Evolutionary conservation across 2,797 vertebrate genomes (phyloP), one percentile per base, ranked within the genome.

Genomic region (Botia almorhae): DNA sequence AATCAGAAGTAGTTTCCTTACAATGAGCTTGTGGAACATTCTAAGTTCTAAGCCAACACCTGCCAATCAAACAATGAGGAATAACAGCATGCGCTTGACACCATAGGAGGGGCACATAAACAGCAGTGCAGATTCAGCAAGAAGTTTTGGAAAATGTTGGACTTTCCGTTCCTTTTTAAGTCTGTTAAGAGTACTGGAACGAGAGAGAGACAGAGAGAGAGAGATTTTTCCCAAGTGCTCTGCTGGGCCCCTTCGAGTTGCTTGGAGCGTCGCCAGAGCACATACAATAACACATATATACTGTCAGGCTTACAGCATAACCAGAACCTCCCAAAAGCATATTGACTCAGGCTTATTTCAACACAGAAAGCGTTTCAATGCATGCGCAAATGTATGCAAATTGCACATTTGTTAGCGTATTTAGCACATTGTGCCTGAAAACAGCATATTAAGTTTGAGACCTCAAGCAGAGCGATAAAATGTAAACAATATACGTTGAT

Each of bases 211-310:
- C 8, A 23, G 11, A 26, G 33, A 5, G 33, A 33, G 4, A 64
- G 33, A 56, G 53, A 16, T 76, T 74, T 70, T 76, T 72, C 76
- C 46, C 55, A 67, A 76, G 64, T 65, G 46, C 39, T 60, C 53
- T 82, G 67, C 77, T 82, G 82, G 82, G 85, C 82, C 85, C 58
- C 85, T 81, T 74, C 14, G 74, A 60, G 74, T 74, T 17, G 60
- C 80, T 81, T 84, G 82, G 82, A 82, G 33, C 65, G 46, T 50
- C 21, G 83, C 86, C 84, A 84, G 78, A 82, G 81, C 64, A 67
- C 58, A 76, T 51, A 48, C 53, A 70, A 26, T 12, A 60, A 60
- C 39, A 79, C 60, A 82, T 77, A 82, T 70, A 82, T 78, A 81
- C 68, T 36, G 68, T 77, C 76, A 76, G 43, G 76, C 58, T 26